Evolutionary conservation across 2,113 vertebrate genomes (phyloP).

Genomic region (Mungos mungo): DNA sequence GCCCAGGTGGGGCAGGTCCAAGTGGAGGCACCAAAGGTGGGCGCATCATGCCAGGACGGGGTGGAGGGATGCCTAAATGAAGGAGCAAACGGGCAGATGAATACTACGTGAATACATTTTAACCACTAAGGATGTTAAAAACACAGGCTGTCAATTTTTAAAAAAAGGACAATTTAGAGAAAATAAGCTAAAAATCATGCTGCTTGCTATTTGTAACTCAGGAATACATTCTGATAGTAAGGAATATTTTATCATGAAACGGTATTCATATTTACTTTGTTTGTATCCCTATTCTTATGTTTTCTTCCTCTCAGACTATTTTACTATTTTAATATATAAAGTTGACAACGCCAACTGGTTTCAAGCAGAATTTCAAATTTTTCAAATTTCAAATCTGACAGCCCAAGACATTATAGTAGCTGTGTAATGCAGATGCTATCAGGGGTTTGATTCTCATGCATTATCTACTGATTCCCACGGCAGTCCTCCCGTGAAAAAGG

Average conservation of each 20-base stretch:
- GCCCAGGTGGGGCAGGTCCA: constrained; percentile 89
- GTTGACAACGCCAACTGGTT: not conserved
- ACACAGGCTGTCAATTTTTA: not conserved
- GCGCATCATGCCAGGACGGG: constrained; percentile 93
- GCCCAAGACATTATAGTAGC: not conserved
- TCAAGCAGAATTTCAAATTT: not conserved
- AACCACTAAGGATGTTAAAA: not conserved
- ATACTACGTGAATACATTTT: not conserved
- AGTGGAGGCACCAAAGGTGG: constrained; percentile 89
- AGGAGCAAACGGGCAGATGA: not conserved
- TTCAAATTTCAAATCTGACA: not conserved
- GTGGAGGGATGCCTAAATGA: constrained; percentile 94
- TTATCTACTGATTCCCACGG: not conserved
- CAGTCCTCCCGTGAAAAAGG: not conserved
- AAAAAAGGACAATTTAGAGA: constrained; percentile 7
- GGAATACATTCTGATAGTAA: not conserved
- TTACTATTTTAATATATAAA: not conserved
- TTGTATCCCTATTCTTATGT: not conserved
- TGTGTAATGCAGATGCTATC: not conserved
- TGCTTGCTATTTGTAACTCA: not conserved
- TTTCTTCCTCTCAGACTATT: not conserved
- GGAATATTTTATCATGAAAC: not conserved
- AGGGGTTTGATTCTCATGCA: not conserved
- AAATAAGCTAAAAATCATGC: not conserved
- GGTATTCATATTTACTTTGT: not conserved